Conservation (phyloP, 2,888 invertebrate genomes). For the Polydesmus complanatus region DNA sequence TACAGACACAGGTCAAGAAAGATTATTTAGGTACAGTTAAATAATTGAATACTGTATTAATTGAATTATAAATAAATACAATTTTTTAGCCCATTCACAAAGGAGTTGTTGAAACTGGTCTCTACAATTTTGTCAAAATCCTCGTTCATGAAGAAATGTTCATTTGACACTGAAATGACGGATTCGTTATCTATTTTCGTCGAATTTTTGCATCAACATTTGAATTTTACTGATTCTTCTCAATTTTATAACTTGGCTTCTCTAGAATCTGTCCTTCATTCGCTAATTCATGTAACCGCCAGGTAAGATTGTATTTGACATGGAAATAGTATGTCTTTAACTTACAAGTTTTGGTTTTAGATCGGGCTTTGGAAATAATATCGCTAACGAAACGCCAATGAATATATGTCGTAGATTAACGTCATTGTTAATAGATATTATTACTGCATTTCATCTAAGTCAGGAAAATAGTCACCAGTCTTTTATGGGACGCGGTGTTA, state of each 20-base stretch:
- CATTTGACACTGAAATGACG: neutral
- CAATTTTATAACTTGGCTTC: constrained; percentile 18
- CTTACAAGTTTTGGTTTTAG: neutral
- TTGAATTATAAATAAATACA: neutral
- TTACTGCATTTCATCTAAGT: constrained; percentile 13
- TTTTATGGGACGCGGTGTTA: constrained; percentile 16
- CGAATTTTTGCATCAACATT: constrained; percentile 3
- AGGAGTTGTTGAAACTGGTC: constrained; percentile 6
- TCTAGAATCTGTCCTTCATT: constrained; percentile 11
- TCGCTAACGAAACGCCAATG: neutral
- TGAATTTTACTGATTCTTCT: constrained; percentile 12
- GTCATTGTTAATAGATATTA: constrained; percentile 12
- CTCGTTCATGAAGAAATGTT: too few relatives aligned
- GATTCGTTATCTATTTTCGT: constrained; percentile 2
- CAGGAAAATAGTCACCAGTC: constrained; percentile 3
- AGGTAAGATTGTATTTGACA: constrained; percentile 1
- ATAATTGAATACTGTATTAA: too few relatives aligned
- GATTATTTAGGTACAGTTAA: too few relatives aligned
- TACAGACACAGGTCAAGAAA: too few relatives aligned
- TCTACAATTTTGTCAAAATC: neutral
- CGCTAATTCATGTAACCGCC: constrained; percentile 14
- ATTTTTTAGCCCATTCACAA: constrained; percentile 6
- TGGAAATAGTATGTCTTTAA: neutral
- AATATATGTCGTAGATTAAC: constrained; percentile 7
- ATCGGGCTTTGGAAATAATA: constrained; percentile 9